Base-by-base conservation (phyloP, 2,113 vertebrate species). In the Heterocephalus glaber region DNA sequence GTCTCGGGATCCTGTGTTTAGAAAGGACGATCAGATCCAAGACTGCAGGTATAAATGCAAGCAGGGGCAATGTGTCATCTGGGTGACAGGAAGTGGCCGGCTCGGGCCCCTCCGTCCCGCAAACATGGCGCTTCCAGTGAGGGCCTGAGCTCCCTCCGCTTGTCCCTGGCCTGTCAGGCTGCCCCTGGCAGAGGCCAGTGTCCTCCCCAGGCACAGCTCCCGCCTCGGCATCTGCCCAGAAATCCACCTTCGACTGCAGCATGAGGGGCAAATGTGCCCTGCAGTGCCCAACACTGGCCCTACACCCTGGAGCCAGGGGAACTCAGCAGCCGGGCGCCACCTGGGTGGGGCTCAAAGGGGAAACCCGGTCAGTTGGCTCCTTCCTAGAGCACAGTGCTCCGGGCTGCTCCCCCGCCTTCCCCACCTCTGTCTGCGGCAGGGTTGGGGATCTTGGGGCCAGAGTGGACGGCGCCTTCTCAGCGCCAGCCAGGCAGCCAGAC, bases 61-160 rank as follows among this genome's bases (percentile, higher is more conserved):
- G 58, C n/a, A 5, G 3, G 22, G 26, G 24, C 30, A 12, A 2
- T 0, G 38, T 11, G 5, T 6, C 8, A 19, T 1, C 2, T 19
- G 49, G 35, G 54, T 38, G 11, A 52, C 12, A 3, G 7, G 26
- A 5, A 1, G 13, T 10, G 2, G 14, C 19, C 33, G 14, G 66
- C 3, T 1, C 35, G 61, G 44, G 7, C 60, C 4, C 68, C 20
- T 20, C 9, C 3, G 11, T 44, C 74, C 74, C 0, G 38, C 5
- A 26, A 30, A 49, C 33, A 14, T 30, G 0, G 20, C 2, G 1
- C 17, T 22, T 24, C 70, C 70, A 38, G 1, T 7, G 4, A 20
- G 24, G 38, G n/a, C 70, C 70, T 74, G 70, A 47, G 20, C 16
- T 2, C 7, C 26, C 26, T 16, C 35, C 33, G 6, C 35, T 76